Base-by-base conservation (phyloP, 2,888 invertebrate genomes). In the Chrysomela aeneicollis region DNA sequence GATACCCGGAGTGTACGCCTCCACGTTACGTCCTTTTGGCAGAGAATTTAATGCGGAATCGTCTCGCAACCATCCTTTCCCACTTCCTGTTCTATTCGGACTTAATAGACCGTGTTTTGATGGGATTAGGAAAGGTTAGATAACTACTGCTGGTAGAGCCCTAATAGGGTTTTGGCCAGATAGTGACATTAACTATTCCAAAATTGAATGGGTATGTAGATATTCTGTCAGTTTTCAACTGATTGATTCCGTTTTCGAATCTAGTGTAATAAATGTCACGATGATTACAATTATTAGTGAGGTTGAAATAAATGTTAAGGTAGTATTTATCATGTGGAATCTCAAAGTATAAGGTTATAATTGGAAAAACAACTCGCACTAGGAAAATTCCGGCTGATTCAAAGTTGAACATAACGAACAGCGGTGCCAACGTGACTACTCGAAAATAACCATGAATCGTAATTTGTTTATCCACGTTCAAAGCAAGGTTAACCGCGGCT, bases 401-500 rank as follows among this genome's bases (percentile, higher is more conserved):
- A 17, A 26, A n/a, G 19, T 46, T 46, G 22, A 22, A 47, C 12
- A 46, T 37, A 46, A 46, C 42, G 19, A 26, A 51, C 6, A 17
- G 18, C 46, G 17, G 18, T 57, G 17, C 22, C 46, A 57, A 63
- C 58, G 66, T 71, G 63, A 59, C 37, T 35, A 12, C 37, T 49
- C 69, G 57, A 66, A 66, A 66, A 66, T 63, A 66, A 63, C 68
- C 67, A 63, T 64, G 59, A 64, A 64, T 64, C 64, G 57, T 64
- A 71, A 67, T 70, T 68, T 67, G 64, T 64, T 70, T 70, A 67
- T 70, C 70, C 68, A 71, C 55, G 67, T 62, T 47, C 51, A 12
- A 52, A 55, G 50, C 68, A 68, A 68, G 68, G 68, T 65, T 65
- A 57, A 42, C 4, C 15, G 15, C n/a, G n/a, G 42, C 46, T 68